Evolutionary conservation across 2,888 invertebrate species (phyloP), one percentile per base, ranked within the genome.

Genomic region (Apoderus coryli): DNA sequence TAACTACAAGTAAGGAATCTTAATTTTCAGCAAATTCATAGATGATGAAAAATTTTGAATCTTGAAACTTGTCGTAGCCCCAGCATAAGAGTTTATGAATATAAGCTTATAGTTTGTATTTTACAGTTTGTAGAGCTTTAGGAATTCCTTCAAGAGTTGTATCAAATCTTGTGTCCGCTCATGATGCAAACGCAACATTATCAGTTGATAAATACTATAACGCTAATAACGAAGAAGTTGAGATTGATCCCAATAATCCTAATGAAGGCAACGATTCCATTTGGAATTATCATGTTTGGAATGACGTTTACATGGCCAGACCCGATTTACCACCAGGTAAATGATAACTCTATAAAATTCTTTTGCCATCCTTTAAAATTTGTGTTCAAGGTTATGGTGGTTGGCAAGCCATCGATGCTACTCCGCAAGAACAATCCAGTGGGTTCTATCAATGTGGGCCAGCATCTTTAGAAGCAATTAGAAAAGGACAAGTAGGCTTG

Each of bases 251-350:
- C 80, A 80, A 1, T 73, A 78, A 27, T 16, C 10, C 10, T 16
- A 27, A 6, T 15, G 67, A 72, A 45, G 73, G 74, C 47, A 56
- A 25, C n/a, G 47, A 47, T 34, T 74, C 77, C n/a, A 74, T 79
- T 47, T 82, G 82, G 80, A 80, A 76, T 58, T 81, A 78, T 64
- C 80, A 81, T 47, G 75, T 76, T 3, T 81, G 80, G 80, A 80
- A 78, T 49, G 81, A 81, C 46, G 75, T 75, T 12, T 81, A 78
- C 78, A 78, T 79, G 76, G 60, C 69, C 29, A 59, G 80, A 38
- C 71, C 75, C 11, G 81, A 81, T 51, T 58, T 74, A 28, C 73
- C 74, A 4, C 59, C 50, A 47, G 78, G n/a, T n/a, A n/a, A n/a
- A 40, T n/a, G n/a, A n/a, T n/a, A n/a, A n/a, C n/a, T n/a, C n/a